Base-by-base conservation (phyloP, 2,888 invertebrate genomes). In the Drosophila setosimentum region DNA sequence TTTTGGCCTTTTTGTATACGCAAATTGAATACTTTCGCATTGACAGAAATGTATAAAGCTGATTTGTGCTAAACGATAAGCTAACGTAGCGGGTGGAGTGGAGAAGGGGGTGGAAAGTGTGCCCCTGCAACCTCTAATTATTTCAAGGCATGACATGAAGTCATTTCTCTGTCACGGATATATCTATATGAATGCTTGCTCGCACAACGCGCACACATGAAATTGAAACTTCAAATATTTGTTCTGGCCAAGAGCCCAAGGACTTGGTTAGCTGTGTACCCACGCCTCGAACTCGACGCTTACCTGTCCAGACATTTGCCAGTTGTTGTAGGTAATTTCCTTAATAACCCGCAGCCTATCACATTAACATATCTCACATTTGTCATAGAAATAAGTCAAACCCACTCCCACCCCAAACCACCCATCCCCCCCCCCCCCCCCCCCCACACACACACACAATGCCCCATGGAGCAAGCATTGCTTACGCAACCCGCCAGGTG, bases 101-200 rank as follows among this genome's bases (percentile, higher is more conserved):
- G 4, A 1, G 27, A 27, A 8, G 53, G 18, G 8, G 18, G 27
- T 27, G 37, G 2, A n/a, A n/a, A 60, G 71, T 62, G 55, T 40
- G 16, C 30, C 21, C 30, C 58, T 49, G 72, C 76, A 80, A 87
- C 84, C 86, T 86, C 87, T 91, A 91, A 92, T 92, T 91, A 92
- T 91, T 83, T 87, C 76, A 85, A 91, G 89, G 89, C 92, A 91
- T 92, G 92, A 91, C 91, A 92, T 91, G 90, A 88, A 91, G 86
- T 87, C 90, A 91, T 91, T 91, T 87, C 82, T 87, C 81, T 73
- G 71, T 49, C 82, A 78, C 68, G 63, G 67, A 76, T 88, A 57
- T 85, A 78, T 75, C 78, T 76, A 78, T 85, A 83, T 73, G 78
- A 76, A 83, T 84, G 87, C 81, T 73, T 75, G 80, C 63, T 40